phyloP scores from a whole-genome alignment of 2,113 vertebrate genomes.

The Rattus rattus region DNA sequence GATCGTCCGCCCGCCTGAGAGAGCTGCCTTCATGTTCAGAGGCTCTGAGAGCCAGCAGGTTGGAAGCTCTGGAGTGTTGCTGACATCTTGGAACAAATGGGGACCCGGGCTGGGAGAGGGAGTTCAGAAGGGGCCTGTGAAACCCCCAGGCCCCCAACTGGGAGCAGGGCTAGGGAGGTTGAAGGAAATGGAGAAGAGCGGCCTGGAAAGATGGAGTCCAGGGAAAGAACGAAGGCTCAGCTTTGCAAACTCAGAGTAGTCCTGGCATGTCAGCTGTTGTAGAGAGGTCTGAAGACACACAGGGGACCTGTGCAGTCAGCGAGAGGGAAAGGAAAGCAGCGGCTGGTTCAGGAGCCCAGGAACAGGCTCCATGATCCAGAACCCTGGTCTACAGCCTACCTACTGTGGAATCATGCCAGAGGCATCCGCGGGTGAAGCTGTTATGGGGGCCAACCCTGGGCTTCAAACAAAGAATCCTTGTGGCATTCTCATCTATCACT shows the following conservation, averaged over 20 bases:
- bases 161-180: background rate
- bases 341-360: background rate
- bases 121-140: background rate
- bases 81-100: background rate
- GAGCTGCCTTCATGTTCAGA: constrained; percentile 43
- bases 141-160: background rate
- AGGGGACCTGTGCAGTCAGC: background rate
- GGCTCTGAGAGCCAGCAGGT: constrained; percentile 4
- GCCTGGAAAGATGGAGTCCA: background rate
- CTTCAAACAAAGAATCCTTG: background rate
- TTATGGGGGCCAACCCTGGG: background rate
- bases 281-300: rapidly evolving
- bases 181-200: background rate
- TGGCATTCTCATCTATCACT: background rate
- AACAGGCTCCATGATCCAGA: rapidly evolving
- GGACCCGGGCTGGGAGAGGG: background rate
- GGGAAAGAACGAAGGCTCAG: background rate
- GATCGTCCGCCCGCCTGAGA: constrained; percentile 44
- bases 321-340: background rate
- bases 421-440: background rate
- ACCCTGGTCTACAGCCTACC: no score
- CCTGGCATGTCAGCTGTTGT: background rate
- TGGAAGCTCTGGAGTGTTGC: background rate
- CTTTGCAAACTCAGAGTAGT: background rate
- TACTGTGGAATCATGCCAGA: rapidly evolving